Evolutionary conservation across 92 coral and sea anemone species (phyloP).

Genomic region (Actinernus sp.): DNA sequence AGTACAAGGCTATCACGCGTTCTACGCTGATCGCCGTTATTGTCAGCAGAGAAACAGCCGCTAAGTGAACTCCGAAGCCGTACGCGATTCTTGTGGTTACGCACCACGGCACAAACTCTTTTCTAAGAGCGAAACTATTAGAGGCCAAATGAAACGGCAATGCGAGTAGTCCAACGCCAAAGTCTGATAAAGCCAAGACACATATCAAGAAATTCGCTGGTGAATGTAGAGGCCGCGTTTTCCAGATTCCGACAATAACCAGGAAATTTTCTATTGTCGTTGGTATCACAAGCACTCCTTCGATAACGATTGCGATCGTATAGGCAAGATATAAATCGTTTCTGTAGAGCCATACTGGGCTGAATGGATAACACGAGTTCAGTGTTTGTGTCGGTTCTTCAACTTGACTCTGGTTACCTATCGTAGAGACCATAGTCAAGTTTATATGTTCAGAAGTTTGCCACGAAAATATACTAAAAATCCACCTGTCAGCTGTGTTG

Average conservation of each 20-base stretch:
- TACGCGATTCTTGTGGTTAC: slow-evolving; percentile 23
- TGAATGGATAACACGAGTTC: slow-evolving; percentile 29
- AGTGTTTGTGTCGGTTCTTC: no score
- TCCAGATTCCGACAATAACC: slow-evolving; percentile 30
- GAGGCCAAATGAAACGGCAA: slow-evolving; percentile 34
- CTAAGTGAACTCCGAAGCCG: slow-evolving; percentile 27
- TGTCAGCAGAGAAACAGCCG: slow-evolving; percentile 28
- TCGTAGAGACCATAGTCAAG: no score
- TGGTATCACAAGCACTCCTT: slow-evolving; percentile 12
- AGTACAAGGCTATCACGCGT: slow-evolving; percentile 20
- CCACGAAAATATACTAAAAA: no score
- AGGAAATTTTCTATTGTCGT: slow-evolving; percentile 23
- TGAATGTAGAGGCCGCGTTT: slow-evolving; percentile 32
- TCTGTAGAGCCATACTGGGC: slow-evolving; percentile 18
- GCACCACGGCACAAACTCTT: slow-evolving; percentile 10
- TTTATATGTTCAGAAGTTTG: no score
- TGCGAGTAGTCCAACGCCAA: slow-evolving; percentile 30
- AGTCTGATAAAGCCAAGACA: slow-evolving; percentile 18
- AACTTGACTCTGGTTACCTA: no score
- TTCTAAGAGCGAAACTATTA: slow-evolving; percentile 1
- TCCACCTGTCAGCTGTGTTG: no score
- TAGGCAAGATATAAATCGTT: slow-evolving; percentile 7
- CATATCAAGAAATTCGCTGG: slow-evolving; percentile 44
- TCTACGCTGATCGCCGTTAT: slow-evolving; percentile 31
- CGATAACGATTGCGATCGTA: slow-evolving; percentile 10